A percentile compares a stretch with the other conserved stretches of the same genome.
phyloP scores from a whole-genome alignment of 1,140 invertebrate genomes.

The Ceratoteleas bidentatus region DNA sequence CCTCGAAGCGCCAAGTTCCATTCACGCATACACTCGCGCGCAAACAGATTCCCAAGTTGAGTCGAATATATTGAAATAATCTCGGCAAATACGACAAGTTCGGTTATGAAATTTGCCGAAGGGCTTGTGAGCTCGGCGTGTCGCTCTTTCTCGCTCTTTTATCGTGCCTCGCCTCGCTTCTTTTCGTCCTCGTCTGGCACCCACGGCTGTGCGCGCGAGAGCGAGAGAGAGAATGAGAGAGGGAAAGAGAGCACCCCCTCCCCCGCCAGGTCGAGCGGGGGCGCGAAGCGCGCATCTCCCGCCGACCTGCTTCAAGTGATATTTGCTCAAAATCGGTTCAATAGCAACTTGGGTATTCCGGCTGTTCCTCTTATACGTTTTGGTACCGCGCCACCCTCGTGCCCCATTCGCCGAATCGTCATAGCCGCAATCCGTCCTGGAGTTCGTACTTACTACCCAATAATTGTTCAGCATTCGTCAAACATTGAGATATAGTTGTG shows the following conservation, averaged over 20 bases:
- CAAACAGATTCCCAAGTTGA: constrained; percentile 82
- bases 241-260: not conserved
- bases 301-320: constrained; percentile 79
- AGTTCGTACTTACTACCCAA: constrained; percentile 70
- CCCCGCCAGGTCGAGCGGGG: constrained; percentile 53
- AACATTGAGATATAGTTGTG: constrained; percentile 65
- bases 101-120: constrained; percentile 83
- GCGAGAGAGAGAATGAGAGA: too few species aligned
- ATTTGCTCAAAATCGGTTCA: constrained; percentile 82
- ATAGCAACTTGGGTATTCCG: constrained; percentile 81
- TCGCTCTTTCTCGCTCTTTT: constrained; percentile 66
- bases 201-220: constrained; percentile 25
- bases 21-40: constrained; percentile 81
- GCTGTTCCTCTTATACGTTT: constrained; percentile 80
- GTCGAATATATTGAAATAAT: constrained; percentile 83
- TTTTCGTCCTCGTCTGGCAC: constrained; percentile 65
- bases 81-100: constrained; percentile 82
- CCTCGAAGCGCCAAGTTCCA: constrained; percentile 79
- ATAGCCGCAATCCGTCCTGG: constrained; percentile 67
- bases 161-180: constrained; percentile 60
- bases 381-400: constrained; percentile 60
- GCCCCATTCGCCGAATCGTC: constrained; percentile 66
- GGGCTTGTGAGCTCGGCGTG: constrained; percentile 79
- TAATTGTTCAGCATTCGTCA: constrained; percentile 72
- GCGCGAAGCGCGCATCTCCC: constrained; percentile 67